phyloP scores from a whole-genome alignment of 1,140 invertebrate genomes.

The Andricus grossulariae region DNA sequence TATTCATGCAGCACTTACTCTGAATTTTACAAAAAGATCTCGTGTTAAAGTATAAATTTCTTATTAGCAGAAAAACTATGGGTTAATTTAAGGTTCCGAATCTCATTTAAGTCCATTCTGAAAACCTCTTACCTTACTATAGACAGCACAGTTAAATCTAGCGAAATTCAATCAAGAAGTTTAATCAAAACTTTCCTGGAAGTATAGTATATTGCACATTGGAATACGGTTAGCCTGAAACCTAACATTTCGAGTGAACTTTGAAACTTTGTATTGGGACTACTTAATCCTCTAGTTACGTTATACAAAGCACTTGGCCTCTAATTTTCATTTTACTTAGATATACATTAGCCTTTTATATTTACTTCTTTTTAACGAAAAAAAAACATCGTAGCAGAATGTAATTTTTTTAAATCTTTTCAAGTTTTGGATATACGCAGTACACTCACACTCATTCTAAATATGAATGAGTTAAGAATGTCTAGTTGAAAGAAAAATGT shows the following conservation, averaged over 20 bases:
- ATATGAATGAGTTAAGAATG: too few species aligned
- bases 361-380: too few species aligned
- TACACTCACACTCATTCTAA: too few species aligned
- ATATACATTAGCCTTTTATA: too few species aligned
- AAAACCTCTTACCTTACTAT: slow-evolving; percentile 3
- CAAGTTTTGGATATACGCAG: too few species aligned
- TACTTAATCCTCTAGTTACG: slow-evolving; percentile 5
- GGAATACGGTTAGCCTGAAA: background rate
- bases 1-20: too few species aligned
- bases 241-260: slow-evolving; percentile 18
- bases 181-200: slow-evolving; percentile 9
- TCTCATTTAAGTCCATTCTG: slow-evolving; percentile 1
- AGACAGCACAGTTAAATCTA: slow-evolving; percentile 7
- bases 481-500: too few species aligned
- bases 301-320: background rate
- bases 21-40: too few species aligned
- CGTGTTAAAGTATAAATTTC: background rate
- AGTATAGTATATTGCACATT: slow-evolving; percentile 16
- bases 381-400: too few species aligned
- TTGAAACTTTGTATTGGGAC: slow-evolving; percentile 1
- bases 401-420: too few species aligned
- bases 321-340: background rate
- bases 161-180: slow-evolving; percentile 24
- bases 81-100: background rate
- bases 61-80: background rate